Evolutionary conservation across 2,888 invertebrate genomes (phyloP).

Genomic region (Drosophila neonasuta): DNA sequence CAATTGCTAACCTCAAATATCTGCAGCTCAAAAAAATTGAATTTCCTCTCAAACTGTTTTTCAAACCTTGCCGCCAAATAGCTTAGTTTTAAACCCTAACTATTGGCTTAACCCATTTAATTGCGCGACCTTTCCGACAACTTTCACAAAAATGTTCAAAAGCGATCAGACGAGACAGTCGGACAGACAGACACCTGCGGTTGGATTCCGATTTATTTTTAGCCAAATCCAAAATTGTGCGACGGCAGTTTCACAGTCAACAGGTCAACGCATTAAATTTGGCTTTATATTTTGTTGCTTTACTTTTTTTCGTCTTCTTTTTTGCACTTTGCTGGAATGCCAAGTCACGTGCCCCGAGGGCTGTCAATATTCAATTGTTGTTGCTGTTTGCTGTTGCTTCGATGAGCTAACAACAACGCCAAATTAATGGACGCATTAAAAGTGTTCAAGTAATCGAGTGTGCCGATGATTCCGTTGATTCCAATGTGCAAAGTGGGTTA

Average conservation of each 20-base stretch:
- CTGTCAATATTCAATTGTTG: slow-evolving; percentile 32
- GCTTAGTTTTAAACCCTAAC: slow-evolving; percentile 4
- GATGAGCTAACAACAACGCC: slow-evolving; percentile 57
- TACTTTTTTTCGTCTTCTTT: slow-evolving; percentile 21
- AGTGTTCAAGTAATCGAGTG: slow-evolving; percentile 47
- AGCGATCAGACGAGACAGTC: background rate
- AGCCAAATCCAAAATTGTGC: slow-evolving; percentile 35
- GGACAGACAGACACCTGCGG: slow-evolving; percentile 34
- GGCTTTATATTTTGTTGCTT: slow-evolving; percentile 15
- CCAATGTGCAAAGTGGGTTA: slow-evolving; percentile 59
- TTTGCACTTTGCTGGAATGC: slow-evolving; percentile 48
- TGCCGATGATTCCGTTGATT: slow-evolving; percentile 44
- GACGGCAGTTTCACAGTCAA: slow-evolving; percentile 53
- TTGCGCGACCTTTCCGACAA: slow-evolving; percentile 44
- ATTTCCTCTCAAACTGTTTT: background rate
- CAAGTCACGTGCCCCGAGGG: slow-evolving; percentile 68
- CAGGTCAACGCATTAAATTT: slow-evolving; percentile 40
- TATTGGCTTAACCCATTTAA: slow-evolving; percentile 25
- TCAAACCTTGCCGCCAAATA: background rate
- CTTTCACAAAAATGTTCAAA: slow-evolving; percentile 43
- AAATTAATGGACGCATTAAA: slow-evolving; percentile 55
- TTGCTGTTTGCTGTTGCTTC: slow-evolving; percentile 25
- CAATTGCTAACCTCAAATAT: background rate
- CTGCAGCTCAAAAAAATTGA: background rate
- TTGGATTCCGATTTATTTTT: slow-evolving; percentile 57